Conservation (phyloP, 2,888 invertebrate species). For the Athripsodes cinereus region DNA sequence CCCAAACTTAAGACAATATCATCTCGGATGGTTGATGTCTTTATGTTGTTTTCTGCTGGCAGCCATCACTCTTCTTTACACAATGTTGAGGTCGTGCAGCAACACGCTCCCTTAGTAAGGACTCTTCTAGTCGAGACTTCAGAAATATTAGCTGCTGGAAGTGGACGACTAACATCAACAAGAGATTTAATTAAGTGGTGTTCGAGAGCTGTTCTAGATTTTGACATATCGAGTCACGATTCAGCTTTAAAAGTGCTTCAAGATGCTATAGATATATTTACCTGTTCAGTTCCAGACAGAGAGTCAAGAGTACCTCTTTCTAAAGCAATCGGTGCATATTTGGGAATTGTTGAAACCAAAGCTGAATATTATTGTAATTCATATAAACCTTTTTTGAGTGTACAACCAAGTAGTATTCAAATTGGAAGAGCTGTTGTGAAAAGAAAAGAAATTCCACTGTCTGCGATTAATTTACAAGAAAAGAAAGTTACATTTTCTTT, state of each 20-base stretch:
- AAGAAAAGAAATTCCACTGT: constrained; percentile 40
- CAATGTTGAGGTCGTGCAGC: constrained; percentile 37
- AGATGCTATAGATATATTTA: constrained; percentile 89
- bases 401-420: constrained; percentile 52
- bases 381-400: constrained; percentile 70
- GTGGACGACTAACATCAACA: constrained; percentile 66
- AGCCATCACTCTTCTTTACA: constrained; percentile 51
- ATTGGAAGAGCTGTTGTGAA: constrained; percentile 64
- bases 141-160: constrained; percentile 37
- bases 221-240: constrained; percentile 64
- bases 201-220: constrained; percentile 65
- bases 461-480: constrained; percentile 38
- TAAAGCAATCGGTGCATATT: constrained; percentile 67
- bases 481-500: constrained; percentile 66
- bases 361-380: constrained; percentile 73
- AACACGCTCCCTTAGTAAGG: constrained; percentile 20
- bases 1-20: constrained; percentile 67
- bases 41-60: constrained; percentile 71
- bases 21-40: constrained; percentile 74
- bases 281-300: constrained; percentile 65
- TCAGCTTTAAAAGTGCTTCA: constrained; percentile 70
- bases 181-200: constrained; percentile 93
- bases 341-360: constrained; percentile 77
- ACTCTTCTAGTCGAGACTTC: constrained; percentile 20
- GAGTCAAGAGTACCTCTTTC: constrained; percentile 62